phyloP scores from a whole-genome alignment of 2,888 invertebrate species.

The Criorhina ranunculi region DNA sequence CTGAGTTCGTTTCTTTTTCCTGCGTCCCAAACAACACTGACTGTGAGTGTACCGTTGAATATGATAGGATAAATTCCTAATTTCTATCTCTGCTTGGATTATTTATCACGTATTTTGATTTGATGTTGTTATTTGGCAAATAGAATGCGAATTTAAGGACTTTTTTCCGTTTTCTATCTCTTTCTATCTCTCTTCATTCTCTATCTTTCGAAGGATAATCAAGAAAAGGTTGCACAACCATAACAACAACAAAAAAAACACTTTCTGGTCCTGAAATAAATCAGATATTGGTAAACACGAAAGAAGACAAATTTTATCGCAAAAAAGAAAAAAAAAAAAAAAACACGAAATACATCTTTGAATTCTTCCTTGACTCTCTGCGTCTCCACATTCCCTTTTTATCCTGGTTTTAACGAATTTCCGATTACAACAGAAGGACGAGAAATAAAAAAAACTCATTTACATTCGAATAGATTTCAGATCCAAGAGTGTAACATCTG shows the following conservation, averaged over 20 bases:
- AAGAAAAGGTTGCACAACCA: constrained; percentile 58
- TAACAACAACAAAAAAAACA: constrained; percentile 15
- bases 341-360: constrained; percentile 9
- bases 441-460: constrained; percentile 42
- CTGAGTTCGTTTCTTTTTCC: constrained; percentile 23
- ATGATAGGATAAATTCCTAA: constrained; percentile 72
- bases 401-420: constrained; percentile 67
- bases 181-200: not conserved
- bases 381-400: not conserved
- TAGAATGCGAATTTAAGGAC: constrained; percentile 74
- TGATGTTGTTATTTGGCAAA: constrained; percentile 76
- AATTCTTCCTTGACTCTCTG: constrained; percentile 35
- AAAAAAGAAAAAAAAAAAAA: not conserved
- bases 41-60: constrained; percentile 47
- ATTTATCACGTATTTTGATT: constrained; percentile 76
- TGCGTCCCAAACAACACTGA: constrained; percentile 13
- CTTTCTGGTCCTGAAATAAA: constrained; percentile 42
- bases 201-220: constrained; percentile 51
- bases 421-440: constrained; percentile 49
- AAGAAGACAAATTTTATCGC: constrained; percentile 27
- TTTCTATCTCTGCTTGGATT: constrained; percentile 71
- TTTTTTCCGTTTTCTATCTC: constrained; percentile 39
- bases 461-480: constrained; percentile 65
- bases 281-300: constrained; percentile 60
- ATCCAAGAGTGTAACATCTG: constrained; percentile 59